These are phyloP conservation scores for Oreonectes daqikongensis DNA, from an alignment of 2,797 vertebrate species.

Conservation along the genomic window DNA sequence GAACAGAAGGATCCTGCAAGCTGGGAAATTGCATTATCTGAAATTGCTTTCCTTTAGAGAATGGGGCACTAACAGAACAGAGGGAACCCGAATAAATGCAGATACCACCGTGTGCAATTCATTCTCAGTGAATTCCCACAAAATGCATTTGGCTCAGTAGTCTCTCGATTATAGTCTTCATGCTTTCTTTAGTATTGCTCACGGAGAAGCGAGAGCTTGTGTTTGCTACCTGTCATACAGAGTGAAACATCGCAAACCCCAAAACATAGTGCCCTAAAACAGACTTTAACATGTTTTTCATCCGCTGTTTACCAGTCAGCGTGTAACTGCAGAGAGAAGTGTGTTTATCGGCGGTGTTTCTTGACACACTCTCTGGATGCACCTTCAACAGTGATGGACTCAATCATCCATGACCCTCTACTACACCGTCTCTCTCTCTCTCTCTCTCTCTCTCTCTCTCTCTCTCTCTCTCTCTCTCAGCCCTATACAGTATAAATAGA, in stretches of 20 bases:
- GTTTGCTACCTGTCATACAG: conserved; percentile 18
- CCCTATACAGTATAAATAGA: conserved; percentile 42
- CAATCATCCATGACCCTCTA: conserved; percentile 45
- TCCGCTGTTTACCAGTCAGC: not conserved
- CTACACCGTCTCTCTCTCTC: conserved; percentile 40
- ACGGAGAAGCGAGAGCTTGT: conserved; percentile 7
- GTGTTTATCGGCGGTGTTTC: conserved; percentile 50
- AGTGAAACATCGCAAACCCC: conserved; percentile 20
- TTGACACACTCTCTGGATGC: conserved; percentile 37
- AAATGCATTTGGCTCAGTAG: conserved; percentile 6
- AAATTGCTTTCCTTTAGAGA: not conserved
- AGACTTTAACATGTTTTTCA: conserved; percentile 15
- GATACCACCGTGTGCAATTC: not conserved
- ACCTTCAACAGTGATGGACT: conserved; percentile 42
- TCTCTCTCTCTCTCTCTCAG: conserved; percentile 15
- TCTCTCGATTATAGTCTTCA: conserved; percentile 1
- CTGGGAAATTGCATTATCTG: not conserved
- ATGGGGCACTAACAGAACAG: not conserved
- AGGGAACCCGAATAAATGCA: not conserved
- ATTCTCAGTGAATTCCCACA: not conserved
- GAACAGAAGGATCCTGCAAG: not conserved
- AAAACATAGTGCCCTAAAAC: conserved; percentile 25
- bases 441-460: conserved; percentile 3
- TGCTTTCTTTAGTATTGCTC: not conserved
- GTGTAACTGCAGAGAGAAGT: conserved; percentile 28